Base-by-base conservation (phyloP, 2,888 invertebrate genomes). In the Corythucha ciliata region DNA sequence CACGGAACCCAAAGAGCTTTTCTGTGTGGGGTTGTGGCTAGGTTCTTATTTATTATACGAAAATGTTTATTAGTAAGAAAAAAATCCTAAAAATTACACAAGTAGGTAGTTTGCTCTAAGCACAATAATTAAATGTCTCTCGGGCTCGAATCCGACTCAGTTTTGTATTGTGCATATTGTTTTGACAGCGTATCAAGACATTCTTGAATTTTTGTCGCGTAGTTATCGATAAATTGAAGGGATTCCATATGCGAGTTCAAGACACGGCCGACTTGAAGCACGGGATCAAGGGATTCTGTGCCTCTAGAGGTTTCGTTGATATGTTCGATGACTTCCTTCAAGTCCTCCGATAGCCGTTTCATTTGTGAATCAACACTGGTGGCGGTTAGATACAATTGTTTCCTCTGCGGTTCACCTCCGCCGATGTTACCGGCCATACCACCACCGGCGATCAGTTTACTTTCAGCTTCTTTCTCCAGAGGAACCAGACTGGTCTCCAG, bases 201-300 rank as follows among this genome's bases (percentile, higher is more conserved):
- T 21, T 80, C 78, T 18, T 80, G 79, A 29, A 92, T 79, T 56
- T 81, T 75, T 0, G 80, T 77, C 4, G 89, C 83, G 49, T 86
- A 85, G 58, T 83, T 80, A 66, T 94, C 93, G 34, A 96, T 80
- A 92, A 92, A 94, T 62, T 93, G 90, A 65, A 96, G 74, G 0
- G 92, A 91, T 40, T 90, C 91, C 84, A 93, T 93, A 66, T 96
- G 96, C 0, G 93, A 91, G 70, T 93, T 94, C 3, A 96, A 72
- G 57, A 96, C 93, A 59, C 88, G 85, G 1, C 90, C 85, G 59
- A 96, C 88, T 72, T 93, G 92, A 7, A 86, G 83, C 41, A 86
- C 84, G 0, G 93, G 93, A 70, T 93, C 92, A 57, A 80, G 81
- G 34, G 79, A 78, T 62, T 92, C 87, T 63, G 85, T 82, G 34